Conservation (phyloP, 2,797 vertebrate species). For the Cossypha dichroa region DNA sequence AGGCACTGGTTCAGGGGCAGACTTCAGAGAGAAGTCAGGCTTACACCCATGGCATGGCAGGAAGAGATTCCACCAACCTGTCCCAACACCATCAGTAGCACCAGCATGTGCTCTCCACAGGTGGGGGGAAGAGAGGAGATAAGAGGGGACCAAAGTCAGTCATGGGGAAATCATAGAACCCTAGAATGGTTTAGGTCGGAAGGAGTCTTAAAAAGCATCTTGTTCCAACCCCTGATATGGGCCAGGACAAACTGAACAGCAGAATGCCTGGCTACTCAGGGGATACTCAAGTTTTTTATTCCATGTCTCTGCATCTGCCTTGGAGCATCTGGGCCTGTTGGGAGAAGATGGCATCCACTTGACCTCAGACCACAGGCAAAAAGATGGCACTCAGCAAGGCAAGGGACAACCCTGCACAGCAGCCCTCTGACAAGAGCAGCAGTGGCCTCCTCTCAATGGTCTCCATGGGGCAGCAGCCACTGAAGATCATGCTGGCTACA, state of each 20-base stretch:
- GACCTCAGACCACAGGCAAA: background rate
- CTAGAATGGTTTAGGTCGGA: background rate
- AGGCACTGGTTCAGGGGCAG: background rate
- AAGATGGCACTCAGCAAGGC: background rate
- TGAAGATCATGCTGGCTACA: background rate
- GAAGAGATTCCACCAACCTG: background rate
- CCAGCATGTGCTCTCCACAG: background rate
- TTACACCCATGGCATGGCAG: background rate
- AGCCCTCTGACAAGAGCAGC: background rate
- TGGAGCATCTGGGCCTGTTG: background rate
- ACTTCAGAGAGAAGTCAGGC: background rate
- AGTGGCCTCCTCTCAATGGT: background rate
- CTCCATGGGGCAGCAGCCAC: background rate
- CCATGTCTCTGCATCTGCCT: background rate
- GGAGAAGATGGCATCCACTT: background rate
- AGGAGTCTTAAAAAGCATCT: background rate
- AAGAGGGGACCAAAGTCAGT: background rate
- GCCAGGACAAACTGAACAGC: background rate
- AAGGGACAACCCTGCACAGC: background rate
- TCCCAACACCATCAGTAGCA: background rate
- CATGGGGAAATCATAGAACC: background rate
- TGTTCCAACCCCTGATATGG: fast-evolving
- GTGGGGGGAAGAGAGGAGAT: background rate
- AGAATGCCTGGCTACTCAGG: background rate
- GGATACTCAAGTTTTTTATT: background rate